A percentile compares a stretch with the other conserved stretches of the same genome.
Conservation (phyloP, 2,113 vertebrate genomes). For the Vanacampus margaritifer region DNA sequence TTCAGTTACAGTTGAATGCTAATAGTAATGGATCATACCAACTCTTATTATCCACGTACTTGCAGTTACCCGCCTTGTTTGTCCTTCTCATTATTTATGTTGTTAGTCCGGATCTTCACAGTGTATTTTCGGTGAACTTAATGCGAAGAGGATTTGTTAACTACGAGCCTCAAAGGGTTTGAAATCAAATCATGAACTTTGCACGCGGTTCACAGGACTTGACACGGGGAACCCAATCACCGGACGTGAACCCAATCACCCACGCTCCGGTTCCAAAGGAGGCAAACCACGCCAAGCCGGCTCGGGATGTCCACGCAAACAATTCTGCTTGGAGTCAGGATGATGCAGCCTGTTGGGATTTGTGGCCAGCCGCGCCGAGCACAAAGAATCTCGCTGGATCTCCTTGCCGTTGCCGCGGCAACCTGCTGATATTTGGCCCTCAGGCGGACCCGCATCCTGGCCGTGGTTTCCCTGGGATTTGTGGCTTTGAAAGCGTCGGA, state of each 20-base stretch:
- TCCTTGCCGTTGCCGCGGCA: slow-evolving; percentile 37
- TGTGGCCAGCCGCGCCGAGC: slow-evolving; percentile 35
- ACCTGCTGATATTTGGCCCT: slow-evolving; percentile 54
- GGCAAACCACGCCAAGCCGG: slow-evolving; percentile 8
- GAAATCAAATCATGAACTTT: not conserved
- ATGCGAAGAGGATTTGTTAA: slow-evolving; percentile 2
- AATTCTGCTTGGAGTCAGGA: slow-evolving; percentile 43
- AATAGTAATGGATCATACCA: no score
- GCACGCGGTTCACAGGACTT: not conserved
- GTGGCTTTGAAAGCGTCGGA: slow-evolving; percentile 51
- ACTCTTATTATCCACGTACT: not conserved
- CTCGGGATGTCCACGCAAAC: slow-evolving; percentile 37
- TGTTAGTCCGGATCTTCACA: not conserved
- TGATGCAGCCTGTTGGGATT: slow-evolving; percentile 51
- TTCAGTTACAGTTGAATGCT: no score
- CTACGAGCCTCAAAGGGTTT: not conserved
- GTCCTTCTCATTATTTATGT: not conserved
- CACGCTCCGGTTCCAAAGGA: slow-evolving; percentile 13
- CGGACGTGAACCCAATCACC: slow-evolving; percentile 58
- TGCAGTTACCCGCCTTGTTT: not conserved
- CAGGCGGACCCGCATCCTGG: slow-evolving; percentile 41
- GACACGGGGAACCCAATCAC: slow-evolving; percentile 51
- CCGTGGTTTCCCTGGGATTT: slow-evolving; percentile 55
- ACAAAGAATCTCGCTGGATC: slow-evolving; percentile 43
- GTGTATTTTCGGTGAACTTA: not conserved